Evolutionary conservation across 2,888 invertebrate species (phyloP).

Genomic region (Nomada fabriciana): DNA sequence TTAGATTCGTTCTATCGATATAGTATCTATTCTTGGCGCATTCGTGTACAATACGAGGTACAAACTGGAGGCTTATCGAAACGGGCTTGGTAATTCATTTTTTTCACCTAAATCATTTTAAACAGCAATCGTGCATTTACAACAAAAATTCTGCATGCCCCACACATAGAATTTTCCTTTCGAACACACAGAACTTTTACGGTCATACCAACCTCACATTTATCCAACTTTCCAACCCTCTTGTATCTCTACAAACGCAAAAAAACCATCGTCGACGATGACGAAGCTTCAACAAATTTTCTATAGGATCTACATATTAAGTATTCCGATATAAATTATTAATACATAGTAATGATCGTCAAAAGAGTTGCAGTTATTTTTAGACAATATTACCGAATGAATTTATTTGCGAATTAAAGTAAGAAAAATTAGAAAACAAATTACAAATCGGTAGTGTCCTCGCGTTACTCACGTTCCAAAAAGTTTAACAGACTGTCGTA

Average conservation of each 20-base stretch:
- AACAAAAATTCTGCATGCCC: neutral
- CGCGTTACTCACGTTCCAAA: conserved; percentile 56
- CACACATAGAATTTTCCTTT: neutral
- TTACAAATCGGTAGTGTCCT: conserved; percentile 13
- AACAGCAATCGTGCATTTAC: neutral
- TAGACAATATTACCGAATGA: neutral
- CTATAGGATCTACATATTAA: neutral
- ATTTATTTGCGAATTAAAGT: neutral
- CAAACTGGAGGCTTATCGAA: neutral
- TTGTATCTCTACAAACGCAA: neutral
- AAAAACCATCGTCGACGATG: neutral
- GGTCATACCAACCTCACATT: neutral
- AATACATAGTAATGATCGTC: neutral
- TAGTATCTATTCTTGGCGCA: neutral
- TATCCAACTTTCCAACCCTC: conserved; percentile 13
- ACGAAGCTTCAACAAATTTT: conserved; percentile 14
- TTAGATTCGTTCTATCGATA: conserved; percentile 2
- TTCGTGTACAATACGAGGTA: conserved; percentile 27
- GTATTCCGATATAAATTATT: neutral
- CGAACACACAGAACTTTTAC: neutral
- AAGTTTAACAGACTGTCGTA: conserved; percentile 23
- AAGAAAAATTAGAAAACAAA: neutral
- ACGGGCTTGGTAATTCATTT: neutral
- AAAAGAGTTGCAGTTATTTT: neutral
- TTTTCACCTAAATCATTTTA: neutral